Evolutionary conservation across 1,140 invertebrate genomes (phyloP).

Genomic region (Brachionus asplanchnoidis): DNA sequence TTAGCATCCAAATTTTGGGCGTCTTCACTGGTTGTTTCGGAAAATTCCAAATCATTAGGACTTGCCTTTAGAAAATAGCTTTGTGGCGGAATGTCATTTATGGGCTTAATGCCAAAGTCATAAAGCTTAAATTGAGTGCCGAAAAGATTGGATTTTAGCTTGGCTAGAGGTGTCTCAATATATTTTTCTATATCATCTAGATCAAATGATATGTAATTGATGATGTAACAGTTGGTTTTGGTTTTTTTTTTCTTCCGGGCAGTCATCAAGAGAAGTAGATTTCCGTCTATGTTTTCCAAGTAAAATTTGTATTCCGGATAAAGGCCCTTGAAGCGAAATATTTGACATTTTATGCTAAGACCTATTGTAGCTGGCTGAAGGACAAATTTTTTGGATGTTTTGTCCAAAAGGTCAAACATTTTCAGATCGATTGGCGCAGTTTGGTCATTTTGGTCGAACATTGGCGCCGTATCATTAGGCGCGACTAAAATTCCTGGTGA

Average conservation of each 20-base stretch:
- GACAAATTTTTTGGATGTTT: conserved; percentile 38
- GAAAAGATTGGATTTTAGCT: conserved; percentile 20
- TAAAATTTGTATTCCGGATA: conserved; percentile 38
- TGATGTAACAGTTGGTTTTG: conserved; percentile 13
- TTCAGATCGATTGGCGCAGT: background rate
- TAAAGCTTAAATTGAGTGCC: conserved; percentile 35
- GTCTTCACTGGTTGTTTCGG: background rate
- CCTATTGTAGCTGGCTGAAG: conserved; percentile 3
- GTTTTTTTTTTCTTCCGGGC: conserved; percentile 35
- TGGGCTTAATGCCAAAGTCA: conserved; percentile 11
- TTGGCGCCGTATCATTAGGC: background rate
- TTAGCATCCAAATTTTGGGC: background rate
- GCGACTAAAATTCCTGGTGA: background rate
- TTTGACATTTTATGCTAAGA: conserved; percentile 30
- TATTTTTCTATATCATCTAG: conserved; percentile 29
- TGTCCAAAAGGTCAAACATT: conserved; percentile 27
- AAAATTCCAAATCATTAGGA: background rate
- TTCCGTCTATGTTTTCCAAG: conserved; percentile 34
- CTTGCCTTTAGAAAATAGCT: background rate
- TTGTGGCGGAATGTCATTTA: background rate
- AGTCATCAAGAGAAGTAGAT: background rate
- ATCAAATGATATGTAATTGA: conserved; percentile 41
- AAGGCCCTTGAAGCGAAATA: conserved; percentile 22
- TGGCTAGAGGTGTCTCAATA: conserved; percentile 29
- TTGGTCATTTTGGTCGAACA: background rate